Base-by-base conservation (phyloP, 2,888 invertebrate genomes). In the Seira musarum region DNA sequence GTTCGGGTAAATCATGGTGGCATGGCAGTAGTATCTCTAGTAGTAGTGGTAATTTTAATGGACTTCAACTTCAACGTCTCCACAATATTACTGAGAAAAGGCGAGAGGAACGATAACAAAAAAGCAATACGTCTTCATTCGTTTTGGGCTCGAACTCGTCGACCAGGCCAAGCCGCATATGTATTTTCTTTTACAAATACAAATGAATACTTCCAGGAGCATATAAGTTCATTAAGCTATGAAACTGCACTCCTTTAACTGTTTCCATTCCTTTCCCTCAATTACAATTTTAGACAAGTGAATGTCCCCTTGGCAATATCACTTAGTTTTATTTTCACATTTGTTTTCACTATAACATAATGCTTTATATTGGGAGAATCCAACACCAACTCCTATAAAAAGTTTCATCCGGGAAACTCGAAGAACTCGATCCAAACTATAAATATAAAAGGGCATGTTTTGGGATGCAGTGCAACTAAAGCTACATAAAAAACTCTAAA, bases 291-390 rank as follows among this genome's bases (percentile, higher is more conserved):
- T 67, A 40, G 67, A 40, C 49, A 40, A 25, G 53, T 61, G 61
- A 53, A 46, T 71, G 70, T 71, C 70, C 70, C 70, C 70, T 71
- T 71, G 70, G 61, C 61, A 61, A 71, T 71, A 25, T 61, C 70
- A 71, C 70, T 71, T 61, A 60, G 69, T 69, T 69, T 69, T 53
- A 60, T 67, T 49, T 67, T 46, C 67, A 67, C 67, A 22, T 67
- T 49, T n/a, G 35, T 60, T 60, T 60, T 21, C 60, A 60, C 60
- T 60, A 21, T 30, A 30, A 30, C 30, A 30, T n/a, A 30, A 30
- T 30, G 3, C 30, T n/a, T 30, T 30, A 30, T 30, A 30, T 30
- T 30, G 30, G 30, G 3, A 30, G 8, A 30, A 30, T 30, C 8
- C 3, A 5, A 30, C 30, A n/a, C n/a, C n/a, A 30, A 8, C 3